Evolutionary conservation across 2,888 invertebrate genomes (phyloP).

Genomic region (Miltochrista miniata): DNA sequence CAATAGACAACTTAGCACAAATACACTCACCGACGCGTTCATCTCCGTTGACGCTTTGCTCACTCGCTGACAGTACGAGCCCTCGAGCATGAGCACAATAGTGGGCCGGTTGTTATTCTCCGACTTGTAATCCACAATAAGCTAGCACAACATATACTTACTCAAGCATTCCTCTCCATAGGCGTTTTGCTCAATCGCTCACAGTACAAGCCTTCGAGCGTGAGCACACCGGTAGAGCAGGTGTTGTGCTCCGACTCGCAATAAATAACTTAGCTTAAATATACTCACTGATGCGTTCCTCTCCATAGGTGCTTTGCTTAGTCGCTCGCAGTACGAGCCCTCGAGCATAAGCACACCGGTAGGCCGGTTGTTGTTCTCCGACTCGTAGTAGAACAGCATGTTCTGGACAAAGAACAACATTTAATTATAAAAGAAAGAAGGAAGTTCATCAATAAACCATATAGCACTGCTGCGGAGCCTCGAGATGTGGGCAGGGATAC

Average conservation of each 20-base stretch:
- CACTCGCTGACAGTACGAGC: slow-evolving; percentile 93
- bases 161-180: slow-evolving; percentile 71
- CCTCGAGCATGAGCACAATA: slow-evolving; percentile 93
- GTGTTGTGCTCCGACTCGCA: slow-evolving; percentile 92
- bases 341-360: slow-evolving; percentile 94
- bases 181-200: slow-evolving; percentile 88
- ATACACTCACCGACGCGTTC: slow-evolving; percentile 63
- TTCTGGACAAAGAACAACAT: slow-evolving; percentile 84
- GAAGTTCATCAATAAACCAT: too few species aligned
- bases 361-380: slow-evolving; percentile 89
- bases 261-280: too few species aligned
- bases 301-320: slow-evolving; percentile 85
- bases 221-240: slow-evolving; percentile 91
- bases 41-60: slow-evolving; percentile 84
- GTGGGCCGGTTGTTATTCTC: slow-evolving; percentile 91
- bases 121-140: slow-evolving; percentile 95
- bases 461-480: too few species aligned
- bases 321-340: slow-evolving; percentile 93
- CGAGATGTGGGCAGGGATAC: too few species aligned
- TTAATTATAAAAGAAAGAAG: background rate
- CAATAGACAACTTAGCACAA: too few species aligned
- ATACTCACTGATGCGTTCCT: slow-evolving; percentile 66
- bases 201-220: slow-evolving; percentile 95
- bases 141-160: too few species aligned
- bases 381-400: slow-evolving; percentile 95